Base-by-base conservation (phyloP, 2,888 invertebrate species). In the Dolomedes plantarius region DNA sequence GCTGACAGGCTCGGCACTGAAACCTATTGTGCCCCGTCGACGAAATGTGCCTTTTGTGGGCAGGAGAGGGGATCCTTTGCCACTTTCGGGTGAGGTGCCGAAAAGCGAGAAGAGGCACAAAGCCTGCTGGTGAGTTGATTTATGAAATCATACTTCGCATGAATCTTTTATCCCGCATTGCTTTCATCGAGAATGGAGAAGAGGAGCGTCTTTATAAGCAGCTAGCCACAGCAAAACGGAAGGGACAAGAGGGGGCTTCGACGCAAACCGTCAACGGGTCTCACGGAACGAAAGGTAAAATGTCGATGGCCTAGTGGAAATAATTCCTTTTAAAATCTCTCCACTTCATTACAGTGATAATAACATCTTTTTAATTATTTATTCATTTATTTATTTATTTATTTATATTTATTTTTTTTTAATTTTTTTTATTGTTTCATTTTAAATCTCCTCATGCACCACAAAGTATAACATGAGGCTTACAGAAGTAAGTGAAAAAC, bases 111-210 rank as follows among this genome's bases (percentile, higher is more conserved):
- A 28, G 19, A 39, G 19, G 11, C 9, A 82, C 82, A 82, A 82
- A 69, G 50, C 75, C 69, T 39, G 76, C 71, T 64, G 65, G 71
- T 23, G 67, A 83, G 83, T 83, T 83, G 83, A 83, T 83, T 83
- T 83, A 83, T 83, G 83, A 83, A 83, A 83, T 83, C 83, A 76
- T 67, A 77, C 83, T 67, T 83, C 83, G 77, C 67, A 56, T 75
- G 32, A 75, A 56, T 69, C 75, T 75, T 82, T 82, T 82, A 82
- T 82, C 23, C 23, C 5, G 5, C 5, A 23, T 23, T 16, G 56
- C 56, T 75, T 76, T 82, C 75, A 76, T 32, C 64, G 36, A 67
- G 68, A 65, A 73, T 71, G 77, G 77, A 65, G 23, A 56, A 23
- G 56, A 56, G 56, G 56, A 56, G 56, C 23, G 19, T 56, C 56